A percentile compares a stretch with the other conserved stretches of the same genome.
phyloP scores from a whole-genome alignment of 1,140 invertebrate genomes.

The Drosophila lowei region DNA sequence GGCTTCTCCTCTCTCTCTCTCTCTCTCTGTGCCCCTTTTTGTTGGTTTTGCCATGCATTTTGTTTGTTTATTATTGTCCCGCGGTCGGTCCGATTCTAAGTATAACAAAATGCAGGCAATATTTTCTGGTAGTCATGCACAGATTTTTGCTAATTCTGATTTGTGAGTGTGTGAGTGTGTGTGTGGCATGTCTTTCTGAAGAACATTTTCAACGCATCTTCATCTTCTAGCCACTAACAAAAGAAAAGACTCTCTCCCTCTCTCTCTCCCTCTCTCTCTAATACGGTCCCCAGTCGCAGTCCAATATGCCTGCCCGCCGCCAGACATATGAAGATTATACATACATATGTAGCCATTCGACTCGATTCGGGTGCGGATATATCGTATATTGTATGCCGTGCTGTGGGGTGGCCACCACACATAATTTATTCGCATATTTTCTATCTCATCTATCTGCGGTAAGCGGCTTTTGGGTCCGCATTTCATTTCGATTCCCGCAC shows the following conservation, averaged over 20 bases:
- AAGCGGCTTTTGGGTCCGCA: constrained; percentile 45
- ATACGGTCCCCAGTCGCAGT: not conserved
- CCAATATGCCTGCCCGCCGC: constrained; percentile 24
- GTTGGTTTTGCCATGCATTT: constrained; percentile 16
- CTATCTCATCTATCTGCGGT: constrained; percentile 20
- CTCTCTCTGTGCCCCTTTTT: not conserved
- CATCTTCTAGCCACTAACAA: constrained; percentile 14
- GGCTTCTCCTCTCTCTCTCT: constrained; percentile 1
- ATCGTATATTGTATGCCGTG: constrained; percentile 21
- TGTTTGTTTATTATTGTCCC: constrained; percentile 49
- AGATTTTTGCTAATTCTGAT: constrained; percentile 23
- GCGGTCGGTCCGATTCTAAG: constrained; percentile 30
- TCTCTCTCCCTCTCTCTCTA: no score
- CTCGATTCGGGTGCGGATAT: constrained; percentile 1
- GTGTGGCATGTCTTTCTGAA: constrained; percentile 19
- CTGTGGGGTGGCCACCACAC: constrained; percentile 15
- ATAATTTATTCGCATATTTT: constrained; percentile 58
- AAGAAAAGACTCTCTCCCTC: constrained; percentile 20
- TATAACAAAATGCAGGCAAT: constrained; percentile 36
- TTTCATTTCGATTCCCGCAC: constrained; percentile 39
- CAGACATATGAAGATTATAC: constrained; percentile 37
- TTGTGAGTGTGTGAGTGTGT: not conserved
- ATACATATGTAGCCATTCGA: not conserved
- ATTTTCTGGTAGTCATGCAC: constrained; percentile 43
- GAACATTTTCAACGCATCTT: constrained; percentile 24